Evolutionary conservation across 2,888 invertebrate species (phyloP).

Genomic region (Sphecodes monilicornis): DNA sequence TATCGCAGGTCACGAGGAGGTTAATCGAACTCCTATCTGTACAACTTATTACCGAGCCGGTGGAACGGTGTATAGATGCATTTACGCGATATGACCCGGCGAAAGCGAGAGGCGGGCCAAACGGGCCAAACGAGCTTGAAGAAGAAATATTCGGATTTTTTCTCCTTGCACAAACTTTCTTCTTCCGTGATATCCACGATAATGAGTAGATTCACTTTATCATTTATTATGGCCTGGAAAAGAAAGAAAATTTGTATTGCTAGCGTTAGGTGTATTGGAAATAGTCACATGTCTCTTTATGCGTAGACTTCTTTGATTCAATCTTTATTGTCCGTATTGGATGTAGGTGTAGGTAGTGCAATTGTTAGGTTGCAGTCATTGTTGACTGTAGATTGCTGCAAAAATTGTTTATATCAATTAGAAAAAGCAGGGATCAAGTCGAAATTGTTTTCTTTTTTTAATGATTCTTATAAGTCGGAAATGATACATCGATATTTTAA

Average conservation of each 20-base stretch:
- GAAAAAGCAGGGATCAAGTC: no score
- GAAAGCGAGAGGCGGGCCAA: conserved; percentile 14
- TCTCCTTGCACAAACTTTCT: not conserved
- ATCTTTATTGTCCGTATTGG: not conserved
- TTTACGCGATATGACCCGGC: conserved; percentile 46
- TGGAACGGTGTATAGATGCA: conserved; percentile 43
- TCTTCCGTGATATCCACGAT: not conserved
- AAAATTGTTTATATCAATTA: no score
- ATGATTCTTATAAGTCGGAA: no score
- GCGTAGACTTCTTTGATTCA: no score
- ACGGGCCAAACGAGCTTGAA: not conserved
- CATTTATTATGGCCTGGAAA: not conserved
- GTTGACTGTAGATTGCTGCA: no score
- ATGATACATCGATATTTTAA: no score
- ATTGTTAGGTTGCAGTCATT: no score
- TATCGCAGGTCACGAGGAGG: conserved; percentile 13
- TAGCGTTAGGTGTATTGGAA: no score
- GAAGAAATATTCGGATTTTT: not conserved
- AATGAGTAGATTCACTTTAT: not conserved
- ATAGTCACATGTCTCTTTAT: no score
- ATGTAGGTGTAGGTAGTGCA: not conserved
- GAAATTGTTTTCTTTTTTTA: no score
- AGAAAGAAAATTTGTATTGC: no score
- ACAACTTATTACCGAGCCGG: conserved; percentile 40
- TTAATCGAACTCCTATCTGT: conserved; percentile 58